Evolutionary conservation across 1,140 invertebrate species (phyloP), one percentile per base, ranked within the genome.

Genomic region (Cydia amplana): DNA sequence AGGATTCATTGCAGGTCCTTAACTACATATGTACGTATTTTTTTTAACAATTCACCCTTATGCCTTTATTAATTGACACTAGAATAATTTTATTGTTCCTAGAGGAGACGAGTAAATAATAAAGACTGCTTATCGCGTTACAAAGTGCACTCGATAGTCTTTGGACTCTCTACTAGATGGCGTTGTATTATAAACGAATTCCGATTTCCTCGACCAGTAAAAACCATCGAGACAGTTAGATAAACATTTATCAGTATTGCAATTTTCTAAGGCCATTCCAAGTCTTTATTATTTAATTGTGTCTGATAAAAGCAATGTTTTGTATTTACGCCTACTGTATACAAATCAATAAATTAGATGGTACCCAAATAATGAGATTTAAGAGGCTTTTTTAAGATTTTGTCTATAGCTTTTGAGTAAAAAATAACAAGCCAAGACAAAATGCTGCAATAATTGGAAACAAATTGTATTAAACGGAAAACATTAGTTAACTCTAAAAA

Each of bases 301-400:
- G n/a, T 60, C 18, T 23, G 55, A 2, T 60, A 60, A 23, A 10
- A 23, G 16, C 23, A 23, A 60, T 23, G 51, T 55, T 60, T 60
- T 60, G 20, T 60, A 60, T 60, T 60, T 60, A 60, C 20, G 20
- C 20, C 9, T 60, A 60, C 20, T 23, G 55, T 60, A n/a, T n/a
- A 60, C 55, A 60, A 60, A 60, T 23, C 55, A 23, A 23, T 60
- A n/a, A 60, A 60, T 60, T 60, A 23, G 55, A 55, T 49, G 46
- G 16, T 55, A 51, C 14, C 49, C 16, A 18, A 51, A 4, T 16
- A 51, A 51, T 55, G 51, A 51, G 16, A 51, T 60, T 23, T 60
- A 55, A 60, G 55, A 60, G 55, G 55, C 55, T 60, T 55, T 18
- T 55, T 55, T 55, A 55, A 60, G 6, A 10, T 23, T 23, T 60